Evolutionary conservation across 1,140 invertebrate species (phyloP), one percentile per base, ranked within the genome.

Genomic region (Zaprionus camerounensis): DNA sequence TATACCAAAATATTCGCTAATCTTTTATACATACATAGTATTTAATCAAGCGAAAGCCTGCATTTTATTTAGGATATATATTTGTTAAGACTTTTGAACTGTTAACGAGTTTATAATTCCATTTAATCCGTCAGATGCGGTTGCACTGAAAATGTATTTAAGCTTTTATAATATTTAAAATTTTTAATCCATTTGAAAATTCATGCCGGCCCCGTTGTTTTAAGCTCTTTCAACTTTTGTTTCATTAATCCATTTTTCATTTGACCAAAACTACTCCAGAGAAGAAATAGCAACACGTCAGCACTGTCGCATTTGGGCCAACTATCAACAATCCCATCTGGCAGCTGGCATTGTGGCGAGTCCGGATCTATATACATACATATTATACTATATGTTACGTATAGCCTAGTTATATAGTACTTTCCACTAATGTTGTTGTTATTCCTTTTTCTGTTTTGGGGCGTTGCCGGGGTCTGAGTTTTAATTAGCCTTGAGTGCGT

Each of bases 401-500:
- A 17, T 44, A 44, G 12, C 56, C 31, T 34, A 34, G 26, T 17
- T 15, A 17, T 17, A 36, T 31, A 62, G 49, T 38, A 17, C 57
- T 17, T 49, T 20, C 7, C 9, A 22, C 17, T 49, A 11, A 12
- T 51, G 9, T 34, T 34, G 31, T 34, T 11, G 31, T 11, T 34
- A 3, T 34, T 34, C 9, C 31, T 34, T 9, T 34, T 34, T 34
- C 31, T 34, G 31, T 51, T 51, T 51, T 13, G 58, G 78, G 84
- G 80, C 83, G 84, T 87, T 87, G 81, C 81, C 81, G 31, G 17
- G 68, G 78, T 70, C 69, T 78, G 80, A 69, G 84, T 84, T 87
- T 87, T 87, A 87, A 87, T 87, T 87, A 87, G 84, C 78, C 81
- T 83, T 88, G 84, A 87, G 84, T 90, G 84, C 84, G 84, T 90